These are phyloP conservation scores for Smutsia temminckii DNA, from an alignment of 2,797 vertebrate species.

Conservation along the genomic window DNA sequence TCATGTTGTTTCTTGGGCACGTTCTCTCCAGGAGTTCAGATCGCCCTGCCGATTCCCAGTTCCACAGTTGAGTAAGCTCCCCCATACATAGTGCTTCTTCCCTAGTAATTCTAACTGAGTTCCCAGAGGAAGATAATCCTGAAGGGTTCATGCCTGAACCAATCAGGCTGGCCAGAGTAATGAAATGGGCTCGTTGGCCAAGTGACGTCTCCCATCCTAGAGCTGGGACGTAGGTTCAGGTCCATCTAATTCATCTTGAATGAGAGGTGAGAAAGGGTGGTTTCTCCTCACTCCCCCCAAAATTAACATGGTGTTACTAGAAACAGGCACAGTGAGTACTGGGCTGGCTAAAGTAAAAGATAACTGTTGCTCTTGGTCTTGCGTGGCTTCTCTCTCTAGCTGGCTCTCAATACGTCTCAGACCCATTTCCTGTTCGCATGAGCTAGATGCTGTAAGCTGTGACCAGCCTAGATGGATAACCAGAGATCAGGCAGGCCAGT, in stretches of 20 bases:
- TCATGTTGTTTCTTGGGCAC: neutral
- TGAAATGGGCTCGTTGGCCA: neutral
- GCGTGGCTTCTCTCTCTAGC: slow-evolving; percentile 61
- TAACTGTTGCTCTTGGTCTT: slow-evolving; percentile 2
- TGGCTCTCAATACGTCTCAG: slow-evolving; percentile 62
- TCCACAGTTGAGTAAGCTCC: neutral
- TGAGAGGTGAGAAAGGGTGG: neutral
- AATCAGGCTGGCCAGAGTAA: neutral
- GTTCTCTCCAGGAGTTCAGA: neutral
- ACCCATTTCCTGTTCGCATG: slow-evolving; percentile 71
- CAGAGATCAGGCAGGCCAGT: too few species aligned
- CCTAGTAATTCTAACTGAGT: neutral
- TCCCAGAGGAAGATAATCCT: too few species aligned
- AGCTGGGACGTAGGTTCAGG: neutral
- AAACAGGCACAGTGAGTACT: fast-evolving
- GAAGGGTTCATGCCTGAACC: neutral
- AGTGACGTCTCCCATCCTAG: fast-evolving
- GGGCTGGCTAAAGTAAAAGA: neutral
- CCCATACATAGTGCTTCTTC: neutral
- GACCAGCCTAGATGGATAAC: neutral
- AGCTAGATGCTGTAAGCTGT: slow-evolving; percentile 41
- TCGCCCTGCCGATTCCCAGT: neutral
- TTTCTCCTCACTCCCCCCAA: neutral
- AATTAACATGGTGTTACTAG: neutral
- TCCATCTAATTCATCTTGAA: neutral